Evolutionary conservation across 2,888 invertebrate genomes (phyloP).

Genomic region (Acanthoscelides obtectus): DNA sequence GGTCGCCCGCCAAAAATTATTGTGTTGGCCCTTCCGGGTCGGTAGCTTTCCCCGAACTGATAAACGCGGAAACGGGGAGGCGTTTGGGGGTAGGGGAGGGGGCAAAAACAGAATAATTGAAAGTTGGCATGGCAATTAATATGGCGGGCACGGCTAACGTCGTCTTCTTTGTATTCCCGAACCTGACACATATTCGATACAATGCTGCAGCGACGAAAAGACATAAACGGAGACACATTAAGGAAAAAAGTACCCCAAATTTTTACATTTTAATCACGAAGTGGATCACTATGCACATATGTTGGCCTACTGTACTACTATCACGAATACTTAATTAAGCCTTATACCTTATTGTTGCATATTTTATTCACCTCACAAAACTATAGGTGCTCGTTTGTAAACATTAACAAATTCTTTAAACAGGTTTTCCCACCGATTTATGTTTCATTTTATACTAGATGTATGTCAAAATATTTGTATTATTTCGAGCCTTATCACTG

Average conservation of each 20-base stretch:
- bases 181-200: conserved; percentile 35
- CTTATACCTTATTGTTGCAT: too few relatives aligned
- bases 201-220: conserved; percentile 9
- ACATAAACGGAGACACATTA: background rate
- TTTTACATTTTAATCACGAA: too few relatives aligned
- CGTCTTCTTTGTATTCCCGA: conserved; percentile 25
- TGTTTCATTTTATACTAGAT: too few relatives aligned
- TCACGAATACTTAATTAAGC: too few relatives aligned
- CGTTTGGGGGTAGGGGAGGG: background rate
- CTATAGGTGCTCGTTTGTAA: too few relatives aligned
- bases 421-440: too few relatives aligned
- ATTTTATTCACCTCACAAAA: too few relatives aligned
- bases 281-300: too few relatives aligned
- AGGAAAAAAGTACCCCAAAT: background rate
- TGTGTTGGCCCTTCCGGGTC: background rate
- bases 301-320: too few relatives aligned
- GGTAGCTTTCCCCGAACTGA: background rate
- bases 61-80: background rate
- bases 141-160: conserved; percentile 7
- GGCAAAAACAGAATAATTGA: conserved; percentile 22
- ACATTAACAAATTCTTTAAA: too few relatives aligned
- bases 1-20: background rate
- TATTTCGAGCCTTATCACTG: too few relatives aligned
- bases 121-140: conserved; percentile 24
- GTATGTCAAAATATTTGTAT: too few relatives aligned